Conservation (phyloP, 2,113 vertebrate species). For the Syngnathus typhle region DNA sequence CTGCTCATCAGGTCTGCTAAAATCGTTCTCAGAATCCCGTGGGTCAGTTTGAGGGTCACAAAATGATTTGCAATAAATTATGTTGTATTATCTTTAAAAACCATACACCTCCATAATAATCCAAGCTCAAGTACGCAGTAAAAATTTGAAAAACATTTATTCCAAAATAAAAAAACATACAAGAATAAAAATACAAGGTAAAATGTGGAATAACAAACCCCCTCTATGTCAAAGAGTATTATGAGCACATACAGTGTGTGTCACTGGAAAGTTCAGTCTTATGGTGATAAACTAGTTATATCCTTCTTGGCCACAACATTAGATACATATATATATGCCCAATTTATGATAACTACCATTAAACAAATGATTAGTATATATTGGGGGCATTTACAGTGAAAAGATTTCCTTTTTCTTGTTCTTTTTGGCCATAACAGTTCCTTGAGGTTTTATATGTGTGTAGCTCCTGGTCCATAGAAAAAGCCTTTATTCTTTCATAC, state of each 20-base stretch:
- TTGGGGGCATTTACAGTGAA: background rate
- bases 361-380: background rate
- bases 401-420: background rate
- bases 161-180: background rate
- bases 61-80: background rate
- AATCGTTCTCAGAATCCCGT: too few relatives aligned
- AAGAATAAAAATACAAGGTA: background rate
- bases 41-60: background rate
- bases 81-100: background rate
- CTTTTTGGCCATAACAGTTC: background rate
- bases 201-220: background rate
- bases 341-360: background rate
- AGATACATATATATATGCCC: background rate
- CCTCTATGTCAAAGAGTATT: background rate
- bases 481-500: background rate
- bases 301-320: background rate
- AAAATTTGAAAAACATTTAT: background rate
- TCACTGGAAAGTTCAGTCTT: background rate
- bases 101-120: background rate
- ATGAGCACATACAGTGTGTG: background rate
- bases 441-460: background rate
- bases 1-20: too few relatives aligned
- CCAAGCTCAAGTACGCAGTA: background rate
- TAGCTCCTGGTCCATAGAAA: background rate
- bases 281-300: background rate